Conservation (phyloP, 1,140 invertebrate genomes). For the Dendrolimus punctatus region DNA sequence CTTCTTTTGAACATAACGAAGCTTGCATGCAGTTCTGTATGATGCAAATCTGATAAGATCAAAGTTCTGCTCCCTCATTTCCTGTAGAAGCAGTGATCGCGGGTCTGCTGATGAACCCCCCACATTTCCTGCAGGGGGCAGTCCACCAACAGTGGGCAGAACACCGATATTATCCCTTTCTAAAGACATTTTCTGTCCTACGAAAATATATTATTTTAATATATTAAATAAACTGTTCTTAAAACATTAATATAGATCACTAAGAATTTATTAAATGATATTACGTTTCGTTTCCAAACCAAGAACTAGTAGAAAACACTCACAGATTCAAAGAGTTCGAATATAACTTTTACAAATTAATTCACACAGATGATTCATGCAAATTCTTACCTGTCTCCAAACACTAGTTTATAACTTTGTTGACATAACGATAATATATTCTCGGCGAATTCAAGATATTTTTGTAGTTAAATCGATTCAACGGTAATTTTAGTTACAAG, state of each 20-base stretch:
- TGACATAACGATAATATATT: constrained; percentile 45
- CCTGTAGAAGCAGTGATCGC: constrained; percentile 82
- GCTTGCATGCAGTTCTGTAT: constrained; percentile 96
- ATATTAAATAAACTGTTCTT: too few species aligned
- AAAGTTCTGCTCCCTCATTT: constrained; percentile 93
- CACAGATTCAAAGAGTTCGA: neutral
- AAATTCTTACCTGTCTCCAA: constrained; percentile 30
- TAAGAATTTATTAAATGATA: too few species aligned
- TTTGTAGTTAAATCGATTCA: constrained; percentile 56
- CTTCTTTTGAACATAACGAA: constrained; percentile 97
- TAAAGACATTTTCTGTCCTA: constrained; percentile 35
- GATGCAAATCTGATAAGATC: constrained; percentile 97
- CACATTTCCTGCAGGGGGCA: constrained; percentile 24
- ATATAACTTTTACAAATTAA: neutral
- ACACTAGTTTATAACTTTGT: constrained; percentile 54
- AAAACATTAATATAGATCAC: too few species aligned
- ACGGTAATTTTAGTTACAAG: constrained; percentile 30
- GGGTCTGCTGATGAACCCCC: constrained; percentile 69
- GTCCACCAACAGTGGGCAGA: constrained; percentile 30
- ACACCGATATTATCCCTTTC: constrained; percentile 52
- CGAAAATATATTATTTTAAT: neutral
- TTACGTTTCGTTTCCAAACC: too few species aligned
- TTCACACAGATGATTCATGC: constrained; percentile 1
- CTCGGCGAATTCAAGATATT: constrained; percentile 38
- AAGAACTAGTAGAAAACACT: neutral